Evolutionary conservation across 2,113 vertebrate genomes (phyloP).

Genomic region (Isichthys henryi): DNA sequence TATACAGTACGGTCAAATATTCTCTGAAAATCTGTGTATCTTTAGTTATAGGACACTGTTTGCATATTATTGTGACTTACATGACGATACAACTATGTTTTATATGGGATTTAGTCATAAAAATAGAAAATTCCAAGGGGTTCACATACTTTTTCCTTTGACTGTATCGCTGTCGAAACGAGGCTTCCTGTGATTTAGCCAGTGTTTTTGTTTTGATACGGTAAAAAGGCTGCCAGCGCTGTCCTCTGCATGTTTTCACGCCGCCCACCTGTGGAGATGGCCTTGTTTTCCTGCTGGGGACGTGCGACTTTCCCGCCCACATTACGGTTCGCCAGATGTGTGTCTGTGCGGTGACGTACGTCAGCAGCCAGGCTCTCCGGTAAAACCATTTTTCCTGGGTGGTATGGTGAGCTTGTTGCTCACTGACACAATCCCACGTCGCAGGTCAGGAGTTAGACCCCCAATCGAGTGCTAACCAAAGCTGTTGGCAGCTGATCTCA

Average conservation of each 20-base stretch:
- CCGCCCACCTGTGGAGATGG: not conserved
- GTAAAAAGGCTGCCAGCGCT: not conserved
- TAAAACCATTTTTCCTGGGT: not conserved
- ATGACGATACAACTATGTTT: too few relatives aligned
- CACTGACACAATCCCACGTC: slow-evolving; percentile 41
- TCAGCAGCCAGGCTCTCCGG: not conserved
- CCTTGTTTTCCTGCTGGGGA: not conserved
- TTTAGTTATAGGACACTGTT: too few relatives aligned
- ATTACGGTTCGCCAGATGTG: not conserved
- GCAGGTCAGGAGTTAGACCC: slow-evolving; percentile 30
- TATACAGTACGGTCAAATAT: too few relatives aligned
- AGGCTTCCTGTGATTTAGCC: not conserved
- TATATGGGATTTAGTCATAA: too few relatives aligned
- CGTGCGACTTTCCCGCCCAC: not conserved
- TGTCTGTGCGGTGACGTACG: not conserved
- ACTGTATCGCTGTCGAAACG: not conserved
- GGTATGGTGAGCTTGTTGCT: slow-evolving; percentile 33
- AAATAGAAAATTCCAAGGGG: too few relatives aligned
- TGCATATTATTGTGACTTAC: too few relatives aligned
- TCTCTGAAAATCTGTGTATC: too few relatives aligned
- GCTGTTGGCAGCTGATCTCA: not conserved
- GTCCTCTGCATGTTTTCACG: not conserved
- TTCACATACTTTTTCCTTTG: too few relatives aligned
- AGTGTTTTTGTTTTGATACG: not conserved
- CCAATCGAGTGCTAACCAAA: slow-evolving; percentile 38